phyloP scores from a whole-genome alignment of 2,797 vertebrate genomes.

The Babyrousa celebensis region DNA sequence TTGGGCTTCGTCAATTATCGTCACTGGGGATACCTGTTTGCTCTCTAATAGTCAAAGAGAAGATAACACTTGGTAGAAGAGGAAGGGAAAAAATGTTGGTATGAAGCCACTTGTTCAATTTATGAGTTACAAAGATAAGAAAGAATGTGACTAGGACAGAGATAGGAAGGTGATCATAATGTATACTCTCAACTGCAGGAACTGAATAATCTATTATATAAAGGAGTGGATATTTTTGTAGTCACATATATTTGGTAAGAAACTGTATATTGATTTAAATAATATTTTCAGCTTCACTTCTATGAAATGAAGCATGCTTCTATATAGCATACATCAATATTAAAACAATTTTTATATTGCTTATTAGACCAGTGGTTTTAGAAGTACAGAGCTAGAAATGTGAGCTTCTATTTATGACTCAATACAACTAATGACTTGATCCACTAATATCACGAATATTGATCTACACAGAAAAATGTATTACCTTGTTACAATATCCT shows the following conservation, averaged over 20 bases:
- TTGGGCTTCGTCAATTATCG: neutral
- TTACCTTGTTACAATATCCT: neutral
- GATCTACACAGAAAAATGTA: neutral
- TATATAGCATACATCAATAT: neutral
- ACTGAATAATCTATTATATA: neutral
- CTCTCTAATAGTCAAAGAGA: neutral
- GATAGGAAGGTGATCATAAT: neutral
- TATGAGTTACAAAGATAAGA: neutral
- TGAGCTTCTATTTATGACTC: neutral
- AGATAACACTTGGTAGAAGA: neutral
- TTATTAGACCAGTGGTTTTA: conserved; percentile 1
- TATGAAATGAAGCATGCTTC: neutral
- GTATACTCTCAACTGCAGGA: neutral
- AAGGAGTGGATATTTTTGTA: neutral
- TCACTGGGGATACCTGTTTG: neutral
- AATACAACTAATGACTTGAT: neutral
- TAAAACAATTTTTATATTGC: neutral
- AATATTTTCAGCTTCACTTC: neutral
- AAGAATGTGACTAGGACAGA: neutral
- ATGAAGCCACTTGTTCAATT: neutral
- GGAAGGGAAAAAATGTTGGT: neutral
- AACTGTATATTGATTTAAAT: neutral
- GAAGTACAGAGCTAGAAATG: neutral
- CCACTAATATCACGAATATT: neutral
- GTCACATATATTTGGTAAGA: neutral